phyloP scores from a whole-genome alignment of 2,113 vertebrate species.

The Microcebus murinus region DNA sequence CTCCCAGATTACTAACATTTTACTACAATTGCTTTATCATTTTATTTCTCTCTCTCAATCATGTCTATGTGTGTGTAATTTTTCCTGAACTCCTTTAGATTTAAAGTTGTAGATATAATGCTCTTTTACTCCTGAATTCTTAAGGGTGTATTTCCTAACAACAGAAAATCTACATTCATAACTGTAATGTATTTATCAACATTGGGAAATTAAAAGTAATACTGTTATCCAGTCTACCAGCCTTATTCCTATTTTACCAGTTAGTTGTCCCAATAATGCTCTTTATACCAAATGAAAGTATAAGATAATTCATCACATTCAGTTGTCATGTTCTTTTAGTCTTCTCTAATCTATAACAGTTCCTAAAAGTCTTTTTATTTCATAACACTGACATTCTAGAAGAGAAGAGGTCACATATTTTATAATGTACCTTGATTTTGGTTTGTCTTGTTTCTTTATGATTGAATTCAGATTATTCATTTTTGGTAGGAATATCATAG shows the following conservation, averaged over 20 bases:
- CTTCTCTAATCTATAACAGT: conserved; percentile 10
- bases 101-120: not conserved
- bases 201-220: conserved; percentile 28
- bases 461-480: conserved; percentile 23
- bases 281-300: conserved; percentile 39
- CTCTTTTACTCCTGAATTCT: not conserved
- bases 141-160: conserved; percentile 39
- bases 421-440: conserved; percentile 54
- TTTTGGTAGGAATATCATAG: conserved; percentile 41
- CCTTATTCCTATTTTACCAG: conserved; percentile 10
- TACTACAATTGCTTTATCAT: not conserved
- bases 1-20: conserved; percentile 30
- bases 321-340: not conserved
- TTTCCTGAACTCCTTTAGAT: not conserved
- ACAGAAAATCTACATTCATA: conserved; percentile 12
- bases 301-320: conserved; percentile 23
- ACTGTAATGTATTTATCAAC: not conserved
- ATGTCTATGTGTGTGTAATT: not conserved
- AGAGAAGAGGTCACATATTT: conserved; percentile 8
- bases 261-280: not conserved
- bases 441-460: conserved; percentile 36
- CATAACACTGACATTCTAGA: conserved; percentile 12
- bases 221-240: not conserved
- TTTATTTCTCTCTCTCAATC: not conserved
- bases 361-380: conserved; percentile 42